Conservation (phyloP, 2,797 vertebrate species). For the Remorina albescens region DNA sequence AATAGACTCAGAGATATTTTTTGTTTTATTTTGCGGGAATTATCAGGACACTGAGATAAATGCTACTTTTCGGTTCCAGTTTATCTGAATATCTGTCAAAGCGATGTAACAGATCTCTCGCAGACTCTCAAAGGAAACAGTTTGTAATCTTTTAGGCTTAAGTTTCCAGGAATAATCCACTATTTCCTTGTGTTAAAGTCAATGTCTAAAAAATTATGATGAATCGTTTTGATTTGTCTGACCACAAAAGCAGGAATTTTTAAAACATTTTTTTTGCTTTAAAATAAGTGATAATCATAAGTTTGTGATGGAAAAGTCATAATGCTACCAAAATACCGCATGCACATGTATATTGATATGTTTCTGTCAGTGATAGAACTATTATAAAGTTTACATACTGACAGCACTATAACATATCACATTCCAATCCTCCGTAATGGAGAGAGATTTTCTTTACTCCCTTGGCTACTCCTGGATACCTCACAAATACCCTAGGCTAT, state of each 20-base stretch:
- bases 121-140: background rate
- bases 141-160: background rate
- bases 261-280: too few species aligned
- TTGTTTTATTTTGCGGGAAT: slow-evolving; percentile 11
- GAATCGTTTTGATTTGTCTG: too few species aligned
- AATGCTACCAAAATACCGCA: too few species aligned
- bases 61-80: background rate
- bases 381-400: background rate
- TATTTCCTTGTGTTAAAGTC: background rate
- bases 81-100: background rate
- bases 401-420: background rate
- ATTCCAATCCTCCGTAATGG: slow-evolving; percentile 6
- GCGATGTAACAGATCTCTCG: background rate
- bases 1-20: too few species aligned
- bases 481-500: slow-evolving; percentile 12
- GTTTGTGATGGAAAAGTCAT: too few species aligned
- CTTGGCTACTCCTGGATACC: slow-evolving; percentile 19
- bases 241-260: too few species aligned
- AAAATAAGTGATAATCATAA: too few species aligned
- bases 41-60: background rate
- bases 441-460: slow-evolving; percentile 8
- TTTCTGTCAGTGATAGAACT: background rate
- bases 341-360: background rate
- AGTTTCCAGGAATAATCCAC: background rate
- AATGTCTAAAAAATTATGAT: too few species aligned